These are phyloP conservation scores for Dreissena polymorpha DNA, from an alignment of 1,140 invertebrate species.

Conservation along the genomic window DNA sequence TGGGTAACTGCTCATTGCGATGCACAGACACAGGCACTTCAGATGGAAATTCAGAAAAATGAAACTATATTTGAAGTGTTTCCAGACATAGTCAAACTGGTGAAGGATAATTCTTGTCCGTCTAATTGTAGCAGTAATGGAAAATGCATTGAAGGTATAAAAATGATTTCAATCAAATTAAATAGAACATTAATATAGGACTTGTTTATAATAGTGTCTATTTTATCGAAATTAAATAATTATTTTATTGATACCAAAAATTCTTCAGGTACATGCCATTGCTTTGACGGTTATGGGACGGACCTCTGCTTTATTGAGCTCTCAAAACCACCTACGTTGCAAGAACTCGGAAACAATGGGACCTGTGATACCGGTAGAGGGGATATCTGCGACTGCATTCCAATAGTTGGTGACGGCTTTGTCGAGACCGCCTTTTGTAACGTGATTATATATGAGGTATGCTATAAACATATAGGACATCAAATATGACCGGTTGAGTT, in stretches of 20 bases:
- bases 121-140: constrained; percentile 29
- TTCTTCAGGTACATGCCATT: constrained; percentile 20
- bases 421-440: constrained; percentile 13
- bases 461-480: background rate
- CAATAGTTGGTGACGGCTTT: constrained; percentile 34
- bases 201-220: background rate
- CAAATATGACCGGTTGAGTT: background rate
- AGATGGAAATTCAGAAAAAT: constrained; percentile 8
- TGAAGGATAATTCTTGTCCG: constrained; percentile 9
- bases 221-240: background rate
- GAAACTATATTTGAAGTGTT: constrained; percentile 15
- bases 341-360: constrained; percentile 9
- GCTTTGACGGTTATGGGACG: constrained; percentile 15
- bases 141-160: constrained; percentile 19
- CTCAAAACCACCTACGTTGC: background rate
- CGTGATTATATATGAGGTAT: background rate
- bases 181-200: too few relatives aligned
- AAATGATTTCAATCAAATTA: too few relatives aligned
- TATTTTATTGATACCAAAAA: background rate
- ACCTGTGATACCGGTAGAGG: constrained; percentile 14
- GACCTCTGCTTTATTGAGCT: constrained; percentile 33
- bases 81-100: background rate
- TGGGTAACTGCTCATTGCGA: constrained; percentile 31
- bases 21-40: constrained; percentile 7
- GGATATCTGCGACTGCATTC: constrained; percentile 24